These are phyloP conservation scores for Paedocypris sp. DNA, from an alignment of 2,113 vertebrate species.

Conservation along the genomic window DNA sequence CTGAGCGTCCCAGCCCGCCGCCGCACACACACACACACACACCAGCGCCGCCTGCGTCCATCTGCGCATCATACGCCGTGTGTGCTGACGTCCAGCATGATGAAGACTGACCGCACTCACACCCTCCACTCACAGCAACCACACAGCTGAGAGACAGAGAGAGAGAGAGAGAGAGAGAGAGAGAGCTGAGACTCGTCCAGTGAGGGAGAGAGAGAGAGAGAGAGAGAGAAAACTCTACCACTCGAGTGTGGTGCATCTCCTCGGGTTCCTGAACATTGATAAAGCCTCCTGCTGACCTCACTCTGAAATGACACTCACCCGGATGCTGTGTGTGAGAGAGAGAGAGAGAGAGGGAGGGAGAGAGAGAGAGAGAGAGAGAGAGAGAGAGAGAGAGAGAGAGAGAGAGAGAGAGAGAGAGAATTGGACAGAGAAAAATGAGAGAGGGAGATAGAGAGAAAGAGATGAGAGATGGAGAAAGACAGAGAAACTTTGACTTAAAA, in stretches of 20 bases:
- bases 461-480: no score
- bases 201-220: background rate
- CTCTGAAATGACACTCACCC: slow-evolving; percentile 22
- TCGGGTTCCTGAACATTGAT: slow-evolving; percentile 9
- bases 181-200: background rate
- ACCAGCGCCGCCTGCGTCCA: slow-evolving; percentile 87
- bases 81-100: slow-evolving; percentile 86
- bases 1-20: slow-evolving; percentile 92
- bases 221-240: background rate
- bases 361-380: background rate
- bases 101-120: slow-evolving; percentile 48
- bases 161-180: background rate
- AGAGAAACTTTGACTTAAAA: no score
- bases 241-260: slow-evolving; percentile 15
- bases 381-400: background rate
- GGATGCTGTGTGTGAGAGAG: background rate
- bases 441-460: no score
- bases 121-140: background rate
- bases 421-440: no score
- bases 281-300: slow-evolving; percentile 34
- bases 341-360: background rate
- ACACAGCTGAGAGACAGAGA: background rate
- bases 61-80: slow-evolving; percentile 98
- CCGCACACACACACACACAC: slow-evolving; percentile 77
- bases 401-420: background rate